These are phyloP conservation scores for Thelaira solivaga DNA, from an alignment of 2,888 invertebrate genomes.

Conservation along the genomic window DNA sequence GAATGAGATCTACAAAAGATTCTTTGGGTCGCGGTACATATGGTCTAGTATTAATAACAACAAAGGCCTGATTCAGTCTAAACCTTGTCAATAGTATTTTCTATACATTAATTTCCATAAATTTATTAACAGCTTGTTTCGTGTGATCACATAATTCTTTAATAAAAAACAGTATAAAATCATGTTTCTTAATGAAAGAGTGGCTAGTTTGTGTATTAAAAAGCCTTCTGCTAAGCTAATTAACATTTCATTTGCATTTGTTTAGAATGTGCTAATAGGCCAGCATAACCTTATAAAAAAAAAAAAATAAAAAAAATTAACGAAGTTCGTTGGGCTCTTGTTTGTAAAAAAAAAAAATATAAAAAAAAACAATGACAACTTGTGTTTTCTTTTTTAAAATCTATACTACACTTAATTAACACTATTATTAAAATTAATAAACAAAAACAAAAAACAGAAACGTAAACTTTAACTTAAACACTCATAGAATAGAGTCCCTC, in stretches of 20 bases:
- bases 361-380: not conserved
- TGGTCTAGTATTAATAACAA: too few relatives aligned
- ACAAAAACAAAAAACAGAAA: not conserved
- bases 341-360: constrained; percentile 1
- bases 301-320: too few relatives aligned
- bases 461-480: too few relatives aligned
- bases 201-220: too few relatives aligned
- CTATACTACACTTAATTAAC: constrained; percentile 32
- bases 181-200: too few relatives aligned
- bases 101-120: not conserved
- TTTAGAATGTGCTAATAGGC: constrained; percentile 49
- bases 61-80: not conserved
- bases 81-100: not conserved
- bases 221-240: constrained; percentile 31
- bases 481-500: too few relatives aligned
- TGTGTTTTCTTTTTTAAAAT: too few relatives aligned
- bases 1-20: too few relatives aligned
- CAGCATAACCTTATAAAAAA: constrained; percentile 16
- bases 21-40: too few relatives aligned
- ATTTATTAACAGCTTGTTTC: constrained; percentile 24
- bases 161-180: not conserved
- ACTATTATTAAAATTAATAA: constrained; percentile 24
- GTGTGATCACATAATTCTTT: constrained; percentile 24
- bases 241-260: constrained; percentile 54
- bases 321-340: not conserved